Evolutionary conservation across 2,113 vertebrate genomes (phyloP), one percentile per base, ranked within the genome.

Genomic region (Lampris megalopsis): DNA sequence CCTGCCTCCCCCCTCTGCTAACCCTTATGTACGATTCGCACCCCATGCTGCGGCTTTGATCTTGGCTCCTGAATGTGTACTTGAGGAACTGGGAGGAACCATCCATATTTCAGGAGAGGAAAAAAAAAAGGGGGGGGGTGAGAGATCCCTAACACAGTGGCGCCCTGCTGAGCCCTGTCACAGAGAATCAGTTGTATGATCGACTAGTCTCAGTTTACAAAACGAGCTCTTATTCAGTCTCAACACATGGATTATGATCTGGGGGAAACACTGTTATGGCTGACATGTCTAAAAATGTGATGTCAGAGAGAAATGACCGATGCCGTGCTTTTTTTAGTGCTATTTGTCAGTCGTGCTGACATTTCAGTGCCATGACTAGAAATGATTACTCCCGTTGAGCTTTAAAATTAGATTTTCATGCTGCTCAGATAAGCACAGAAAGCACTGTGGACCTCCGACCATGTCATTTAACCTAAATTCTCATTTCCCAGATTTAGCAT

Each of bases 31-130:
- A 82, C 79, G 75, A 43, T 56, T 61, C 66, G 68, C 71, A 53
- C 72, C 80, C 77, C 63, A 24, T 62, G 68, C 80, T 73, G 74
- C 24, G 4, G 71, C 86, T 92, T 82, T 91, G 83, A 91, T 82
- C 74, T 75, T 63, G 40, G 38, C 72, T 83, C 81, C 78, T 85
- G 43, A 85, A 35, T 49, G 11, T 57, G 63, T 59, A 63, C 83
- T 79, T 61, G 54, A 72, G 52, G 73, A 67, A 70, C 58, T 67
- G 73, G 73, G 60, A 49, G 58, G 76, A 85, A 81, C 56, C 53
- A 41, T 65, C 48, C 61, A 54, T 45, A 80, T 79, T 63, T 24
- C 24, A 24, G 73, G 63, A 68, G 62, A 54, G 71, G 67, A 48
- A 50, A 71, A 83, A 57, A 85, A 50, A 71, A 83, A 57, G 83